phyloP scores from a whole-genome alignment of 2,113 vertebrate genomes.

The Globicephala melas region DNA sequence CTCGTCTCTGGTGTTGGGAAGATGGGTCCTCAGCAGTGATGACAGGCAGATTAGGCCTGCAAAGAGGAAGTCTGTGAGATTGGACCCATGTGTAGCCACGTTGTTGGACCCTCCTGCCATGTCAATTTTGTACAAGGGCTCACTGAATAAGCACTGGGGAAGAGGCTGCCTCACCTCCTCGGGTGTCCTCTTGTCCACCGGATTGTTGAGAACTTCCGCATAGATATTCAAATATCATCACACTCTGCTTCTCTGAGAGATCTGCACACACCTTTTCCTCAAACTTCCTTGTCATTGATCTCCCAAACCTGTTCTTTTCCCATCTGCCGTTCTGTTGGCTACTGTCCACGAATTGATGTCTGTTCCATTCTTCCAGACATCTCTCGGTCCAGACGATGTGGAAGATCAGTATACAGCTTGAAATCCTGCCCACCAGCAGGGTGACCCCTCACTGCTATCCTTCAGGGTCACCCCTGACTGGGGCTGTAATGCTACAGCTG shows the following conservation, averaged over 20 bases:
- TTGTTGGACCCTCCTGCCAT: background rate
- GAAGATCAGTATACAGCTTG: background rate
- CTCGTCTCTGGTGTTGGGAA: background rate
- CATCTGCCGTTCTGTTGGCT: background rate
- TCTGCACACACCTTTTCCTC: background rate
- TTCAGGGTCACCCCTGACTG: background rate
- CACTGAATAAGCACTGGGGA: background rate
- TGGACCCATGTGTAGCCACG: accelerated
- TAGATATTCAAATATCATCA: background rate
- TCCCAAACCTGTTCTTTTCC: background rate
- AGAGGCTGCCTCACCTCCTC: background rate
- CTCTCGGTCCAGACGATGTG: background rate
- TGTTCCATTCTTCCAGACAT: background rate
- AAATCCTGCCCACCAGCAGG: background rate
- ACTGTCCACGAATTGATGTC: background rate
- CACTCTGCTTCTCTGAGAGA: background rate
- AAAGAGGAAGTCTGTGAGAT: background rate
- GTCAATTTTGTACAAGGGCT: background rate
- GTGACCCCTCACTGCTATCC: background rate
- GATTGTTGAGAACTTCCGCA: background rate
- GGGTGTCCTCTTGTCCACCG: background rate
- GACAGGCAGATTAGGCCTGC: background rate
- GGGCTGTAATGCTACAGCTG: background rate
- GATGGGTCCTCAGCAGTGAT: too few species aligned
- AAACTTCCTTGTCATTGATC: background rate